phyloP scores from a whole-genome alignment of 2,888 invertebrate genomes.

The Drosophila nr. perissopoda region DNA sequence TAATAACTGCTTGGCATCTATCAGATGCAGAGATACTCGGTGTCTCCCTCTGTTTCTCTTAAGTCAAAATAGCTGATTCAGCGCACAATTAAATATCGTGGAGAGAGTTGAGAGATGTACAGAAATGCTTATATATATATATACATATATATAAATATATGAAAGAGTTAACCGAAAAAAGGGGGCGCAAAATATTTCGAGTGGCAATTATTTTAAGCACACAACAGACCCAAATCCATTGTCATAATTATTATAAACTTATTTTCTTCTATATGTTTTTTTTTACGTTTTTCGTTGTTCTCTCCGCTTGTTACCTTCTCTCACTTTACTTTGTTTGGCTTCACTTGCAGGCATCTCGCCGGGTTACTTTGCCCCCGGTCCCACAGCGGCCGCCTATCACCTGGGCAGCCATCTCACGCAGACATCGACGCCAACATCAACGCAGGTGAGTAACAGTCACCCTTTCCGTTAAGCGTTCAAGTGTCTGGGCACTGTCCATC shows the following conservation, averaged over 20 bases:
- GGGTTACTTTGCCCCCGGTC: constrained; percentile 85
- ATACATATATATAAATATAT: constrained; percentile 21
- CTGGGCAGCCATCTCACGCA: constrained; percentile 85
- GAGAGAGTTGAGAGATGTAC: constrained; percentile 3
- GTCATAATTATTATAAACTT: constrained; percentile 60
- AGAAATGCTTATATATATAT: background rate
- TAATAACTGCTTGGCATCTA: constrained; percentile 57
- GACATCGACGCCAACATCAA: constrained; percentile 84
- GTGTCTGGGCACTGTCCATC: constrained; percentile 51
- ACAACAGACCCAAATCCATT: constrained; percentile 60
- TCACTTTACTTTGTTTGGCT: constrained; percentile 41
- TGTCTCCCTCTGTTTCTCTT: constrained; percentile 8
- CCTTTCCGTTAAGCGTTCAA: constrained; percentile 52
- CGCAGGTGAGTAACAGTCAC: constrained; percentile 83
- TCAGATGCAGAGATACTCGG: constrained; percentile 53
- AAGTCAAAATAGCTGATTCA: constrained; percentile 81
- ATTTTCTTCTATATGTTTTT: constrained; percentile 19
- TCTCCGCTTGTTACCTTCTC: constrained; percentile 27
- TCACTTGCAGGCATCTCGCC: constrained; percentile 84
- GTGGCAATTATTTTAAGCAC: constrained; percentile 78
- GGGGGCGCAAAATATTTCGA: constrained; percentile 73
- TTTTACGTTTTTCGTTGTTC: constrained; percentile 3
- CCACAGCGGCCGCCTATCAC: constrained; percentile 85
- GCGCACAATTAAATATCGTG: constrained; percentile 74
- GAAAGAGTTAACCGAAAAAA: constrained; percentile 71